Evolutionary conservation across 2,797 vertebrate genomes (phyloP).

Genomic region (Darevskia mixta): DNA sequence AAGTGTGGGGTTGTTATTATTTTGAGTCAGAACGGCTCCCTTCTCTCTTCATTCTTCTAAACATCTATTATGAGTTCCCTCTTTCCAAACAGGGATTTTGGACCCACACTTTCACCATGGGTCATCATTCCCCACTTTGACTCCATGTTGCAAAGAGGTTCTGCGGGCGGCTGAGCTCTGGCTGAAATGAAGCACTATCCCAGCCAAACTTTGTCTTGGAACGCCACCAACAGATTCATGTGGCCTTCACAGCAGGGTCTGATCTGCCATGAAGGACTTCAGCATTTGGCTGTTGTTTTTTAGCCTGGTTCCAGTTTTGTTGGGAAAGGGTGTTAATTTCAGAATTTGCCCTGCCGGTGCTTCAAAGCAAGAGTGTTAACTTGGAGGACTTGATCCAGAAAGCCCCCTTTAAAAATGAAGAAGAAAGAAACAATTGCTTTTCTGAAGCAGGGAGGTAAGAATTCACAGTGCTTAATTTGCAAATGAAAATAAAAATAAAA

Average conservation of each 20-base stretch:
- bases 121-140: not conserved
- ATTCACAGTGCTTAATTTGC: not conserved
- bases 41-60: not conserved
- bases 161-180: not conserved
- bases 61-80: not conserved
- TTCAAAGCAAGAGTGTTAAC: not conserved
- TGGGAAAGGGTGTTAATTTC: not conserved
- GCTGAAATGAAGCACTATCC: not conserved
- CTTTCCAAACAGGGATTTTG: not conserved
- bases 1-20: not conserved
- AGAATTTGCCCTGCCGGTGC: not conserved
- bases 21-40: not conserved
- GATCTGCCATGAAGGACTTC: not conserved
- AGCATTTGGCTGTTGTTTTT: not conserved
- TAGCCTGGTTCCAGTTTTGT: not conserved
- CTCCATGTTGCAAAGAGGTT: not conserved
- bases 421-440: not conserved
- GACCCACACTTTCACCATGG: not conserved
- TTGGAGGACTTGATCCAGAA: not conserved
- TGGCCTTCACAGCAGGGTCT: conserved; percentile 8
- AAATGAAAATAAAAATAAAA: not conserved
- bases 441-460: not conserved
- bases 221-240: not conserved
- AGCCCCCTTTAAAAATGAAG: not conserved
- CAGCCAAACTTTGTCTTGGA: conserved; percentile 14